phyloP scores from a whole-genome alignment of 2,797 vertebrate genomes.

The Peromyscus attwateri region DNA sequence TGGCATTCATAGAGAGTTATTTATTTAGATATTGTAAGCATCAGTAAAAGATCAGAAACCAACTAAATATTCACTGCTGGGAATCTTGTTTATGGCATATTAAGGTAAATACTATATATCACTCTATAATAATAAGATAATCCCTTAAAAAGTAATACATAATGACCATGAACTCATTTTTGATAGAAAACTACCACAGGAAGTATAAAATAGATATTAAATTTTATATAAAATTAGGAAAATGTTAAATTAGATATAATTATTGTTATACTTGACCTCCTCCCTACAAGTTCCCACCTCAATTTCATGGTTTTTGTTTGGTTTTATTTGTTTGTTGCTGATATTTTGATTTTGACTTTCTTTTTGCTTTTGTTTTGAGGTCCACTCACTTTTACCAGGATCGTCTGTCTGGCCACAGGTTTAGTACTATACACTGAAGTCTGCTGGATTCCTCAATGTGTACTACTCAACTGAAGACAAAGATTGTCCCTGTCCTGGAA shows the following conservation, averaged over 20 bases:
- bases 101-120: neutral
- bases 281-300: neutral
- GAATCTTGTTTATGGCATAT: neutral
- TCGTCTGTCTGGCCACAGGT: too few species aligned
- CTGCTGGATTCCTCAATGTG: neutral
- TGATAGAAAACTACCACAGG: neutral
- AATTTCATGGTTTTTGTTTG: neutral
- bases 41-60: conserved; percentile 42
- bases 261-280: neutral
- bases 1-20: neutral
- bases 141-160: neutral
- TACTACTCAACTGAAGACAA: neutral
- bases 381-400: neutral
- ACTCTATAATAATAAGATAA: neutral
- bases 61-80: neutral
- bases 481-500: neutral
- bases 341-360: neutral
- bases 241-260: neutral
- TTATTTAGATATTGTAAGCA: neutral
- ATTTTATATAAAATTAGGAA: neutral
- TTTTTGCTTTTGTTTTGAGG: neutral
- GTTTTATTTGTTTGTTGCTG: neutral
- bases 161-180: neutral
- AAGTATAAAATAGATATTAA: neutral
- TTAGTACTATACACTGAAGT: neutral